These are phyloP conservation scores for Hyppa rectilinea DNA, from an alignment of 2,888 invertebrate species.

Conservation along the genomic window DNA sequence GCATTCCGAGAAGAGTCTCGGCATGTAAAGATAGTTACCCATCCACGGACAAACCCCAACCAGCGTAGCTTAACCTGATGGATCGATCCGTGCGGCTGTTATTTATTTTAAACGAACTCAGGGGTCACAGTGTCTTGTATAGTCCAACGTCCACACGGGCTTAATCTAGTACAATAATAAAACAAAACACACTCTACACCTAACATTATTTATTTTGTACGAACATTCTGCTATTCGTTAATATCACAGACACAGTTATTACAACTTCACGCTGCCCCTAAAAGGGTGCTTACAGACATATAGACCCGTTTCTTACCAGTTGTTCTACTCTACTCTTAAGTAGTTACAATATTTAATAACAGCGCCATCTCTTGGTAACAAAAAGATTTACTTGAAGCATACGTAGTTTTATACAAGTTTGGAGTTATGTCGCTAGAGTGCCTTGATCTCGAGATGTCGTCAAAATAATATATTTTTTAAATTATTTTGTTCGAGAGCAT, in stretches of 20 bases:
- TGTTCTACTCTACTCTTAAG: constrained; percentile 23
- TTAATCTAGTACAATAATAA: too few relatives aligned
- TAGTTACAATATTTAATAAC: constrained; percentile 25
- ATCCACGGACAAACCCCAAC: too few relatives aligned
- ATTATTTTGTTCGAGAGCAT: neutral
- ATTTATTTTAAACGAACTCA: too few relatives aligned
- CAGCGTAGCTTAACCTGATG: too few relatives aligned
- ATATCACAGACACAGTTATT: constrained; percentile 62
- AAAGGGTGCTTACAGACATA: constrained; percentile 27
- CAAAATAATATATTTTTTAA: neutral
- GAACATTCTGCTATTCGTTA: constrained; percentile 46
- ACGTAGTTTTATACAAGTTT: constrained; percentile 45
- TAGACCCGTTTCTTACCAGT: constrained; percentile 52
- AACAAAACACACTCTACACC: constrained; percentile 19
- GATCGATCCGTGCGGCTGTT: too few relatives aligned
- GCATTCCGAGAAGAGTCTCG: too few relatives aligned
- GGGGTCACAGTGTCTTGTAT: too few relatives aligned
- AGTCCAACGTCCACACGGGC: too few relatives aligned
- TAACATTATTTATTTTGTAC: constrained; percentile 54
- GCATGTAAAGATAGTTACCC: too few relatives aligned
- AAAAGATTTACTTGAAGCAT: constrained; percentile 42
- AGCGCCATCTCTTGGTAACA: constrained; percentile 62
- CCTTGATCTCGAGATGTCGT: constrained; percentile 17
- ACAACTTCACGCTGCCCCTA: constrained; percentile 37
- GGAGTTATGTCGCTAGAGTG: constrained; percentile 45